Base-by-base conservation (phyloP, 2,797 vertebrate genomes). In the Vireo griseus region DNA sequence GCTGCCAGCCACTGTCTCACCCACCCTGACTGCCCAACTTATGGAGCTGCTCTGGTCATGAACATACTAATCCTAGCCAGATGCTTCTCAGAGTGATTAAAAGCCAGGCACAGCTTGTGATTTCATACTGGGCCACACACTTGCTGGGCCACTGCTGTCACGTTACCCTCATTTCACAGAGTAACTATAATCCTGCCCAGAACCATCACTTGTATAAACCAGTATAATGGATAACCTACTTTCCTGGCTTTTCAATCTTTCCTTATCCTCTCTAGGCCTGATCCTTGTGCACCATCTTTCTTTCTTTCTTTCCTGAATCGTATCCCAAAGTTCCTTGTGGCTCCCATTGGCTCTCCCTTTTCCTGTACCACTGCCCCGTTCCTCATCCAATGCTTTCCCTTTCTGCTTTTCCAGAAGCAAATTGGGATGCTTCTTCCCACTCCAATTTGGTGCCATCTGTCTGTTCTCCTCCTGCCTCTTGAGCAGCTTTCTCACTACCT, bases 11-110 rank as follows among this genome's bases (percentile, higher is more conserved):
- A 11, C 37, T 58, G 26, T 40, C 21, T 71, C 5, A 1, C 24
- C 29, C 1, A 0, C n/a, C 45, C 50, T 54, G 39, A 61, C 2
- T 1, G 42, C 5, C 0, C 3, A 9, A 42, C 29, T 66, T 24
- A 73, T 21, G 45, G 72, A 77, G 61, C 31, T 65, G 54, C 58
- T 65, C 76, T 86, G 80, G 39, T n/a, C 35, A 13, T 16, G 29
- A 71, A 17, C 39, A 57, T 1, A 2, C 19, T 92, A 92, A 94
- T 93, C 73, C 51, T 5, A 69, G 35, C 45, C 88, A 95, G 86
- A 92, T 86, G 88, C 84, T 85, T 39, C 69, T 77, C 80, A 13
- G 65, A 57, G 39, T 20, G 44, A 84, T 75, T 86, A 84, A 81
- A 83, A 92, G 5, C 50, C 52, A 48, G 52, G 72, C 21, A 21